A percentile compares a stretch with the other conserved stretches of the same genome.
These are phyloP conservation scores for Lacerta bilineata DNA, from an alignment of 2,797 vertebrate species.

Conservation along the genomic window DNA sequence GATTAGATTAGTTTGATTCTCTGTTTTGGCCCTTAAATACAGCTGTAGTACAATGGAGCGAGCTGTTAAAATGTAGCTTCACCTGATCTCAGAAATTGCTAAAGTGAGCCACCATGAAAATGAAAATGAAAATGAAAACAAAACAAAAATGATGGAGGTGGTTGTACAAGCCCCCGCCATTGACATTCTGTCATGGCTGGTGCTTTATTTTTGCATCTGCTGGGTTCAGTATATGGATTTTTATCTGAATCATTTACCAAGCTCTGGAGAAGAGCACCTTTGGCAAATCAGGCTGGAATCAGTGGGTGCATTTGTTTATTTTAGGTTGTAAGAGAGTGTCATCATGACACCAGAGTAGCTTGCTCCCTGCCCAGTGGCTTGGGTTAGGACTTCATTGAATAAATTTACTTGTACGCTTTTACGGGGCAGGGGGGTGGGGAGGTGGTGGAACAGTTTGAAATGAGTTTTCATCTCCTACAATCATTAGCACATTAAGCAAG, in stretches of 20 bases:
- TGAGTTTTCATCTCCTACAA: slow-evolving; percentile 46
- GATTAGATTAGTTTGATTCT: background rate
- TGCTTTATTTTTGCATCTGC: slow-evolving; percentile 71
- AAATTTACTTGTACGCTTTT: slow-evolving; percentile 19
- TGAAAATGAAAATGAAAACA: slow-evolving; percentile 30
- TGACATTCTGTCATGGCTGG: slow-evolving; percentile 62
- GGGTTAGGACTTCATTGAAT: background rate
- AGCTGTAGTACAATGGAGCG: background rate
- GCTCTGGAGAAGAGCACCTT: slow-evolving; percentile 49
- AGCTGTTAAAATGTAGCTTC: slow-evolving; percentile 49
- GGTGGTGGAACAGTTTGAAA: slow-evolving; percentile 43
- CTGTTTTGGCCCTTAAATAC: background rate
- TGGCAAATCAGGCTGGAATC: slow-evolving; percentile 21
- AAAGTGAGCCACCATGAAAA: slow-evolving; percentile 58
- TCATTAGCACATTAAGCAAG: slow-evolving; percentile 57
- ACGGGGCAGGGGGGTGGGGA: background rate
- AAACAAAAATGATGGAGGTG: slow-evolving; percentile 43
- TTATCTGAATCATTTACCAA: slow-evolving; percentile 67
- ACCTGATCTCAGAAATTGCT: slow-evolving; percentile 45
- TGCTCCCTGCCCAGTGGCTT: slow-evolving; percentile 13
- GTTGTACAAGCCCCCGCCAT: slow-evolving; percentile 55
- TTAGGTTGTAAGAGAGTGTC: slow-evolving; percentile 5
- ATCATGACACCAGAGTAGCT: background rate
- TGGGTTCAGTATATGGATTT: slow-evolving; percentile 72
- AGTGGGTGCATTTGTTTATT: slow-evolving; percentile 24